These are phyloP conservation scores for Colletes latitarsis DNA, from an alignment of 1,140 invertebrate genomes.

Conservation along the genomic window DNA sequence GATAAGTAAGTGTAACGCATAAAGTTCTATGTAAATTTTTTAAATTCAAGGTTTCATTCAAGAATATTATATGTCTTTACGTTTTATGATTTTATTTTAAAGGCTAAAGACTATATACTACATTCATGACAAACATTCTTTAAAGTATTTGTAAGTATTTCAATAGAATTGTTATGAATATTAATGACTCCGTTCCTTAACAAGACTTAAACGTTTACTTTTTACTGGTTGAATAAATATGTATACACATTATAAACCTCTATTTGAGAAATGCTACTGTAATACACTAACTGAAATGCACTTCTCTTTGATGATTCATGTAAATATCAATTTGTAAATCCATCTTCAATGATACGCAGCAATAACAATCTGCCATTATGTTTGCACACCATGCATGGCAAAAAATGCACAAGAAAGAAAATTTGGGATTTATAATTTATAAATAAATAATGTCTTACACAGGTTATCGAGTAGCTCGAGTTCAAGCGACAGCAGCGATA, in stretches of 20 bases:
- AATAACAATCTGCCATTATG: constrained; percentile 16
- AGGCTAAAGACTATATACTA: constrained; percentile 63
- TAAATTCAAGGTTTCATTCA: constrained; percentile 1
- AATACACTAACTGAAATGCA: constrained; percentile 46
- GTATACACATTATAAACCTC: constrained; percentile 14
- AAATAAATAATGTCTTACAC: constrained; percentile 21
- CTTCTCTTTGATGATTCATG: neutral
- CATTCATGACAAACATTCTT: constrained; percentile 59
- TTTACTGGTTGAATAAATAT: constrained; percentile 14
- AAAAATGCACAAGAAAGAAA: constrained; percentile 20
- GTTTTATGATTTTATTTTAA: constrained; percentile 62
- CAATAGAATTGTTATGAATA: constrained; percentile 27
- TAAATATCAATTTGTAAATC: constrained; percentile 17
- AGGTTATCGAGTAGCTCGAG: constrained; percentile 61
- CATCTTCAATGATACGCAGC: neutral
- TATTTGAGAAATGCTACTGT: constrained; percentile 10
- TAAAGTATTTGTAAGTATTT: constrained; percentile 65
- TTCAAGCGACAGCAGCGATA: constrained; percentile 61
- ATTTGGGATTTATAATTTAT: neutral
- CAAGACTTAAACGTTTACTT: constrained; percentile 13
- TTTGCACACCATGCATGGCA: constrained; percentile 38
- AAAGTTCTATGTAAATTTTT: neutral
- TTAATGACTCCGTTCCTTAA: constrained; percentile 30
- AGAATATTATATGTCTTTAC: constrained; percentile 31
- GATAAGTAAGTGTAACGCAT: constrained; percentile 47